Percentiles rank a stretch among this genome's conserved stretches.
Conservation (phyloP, 1,140 invertebrate genomes). For the Drosophila kikkawai region DNA sequence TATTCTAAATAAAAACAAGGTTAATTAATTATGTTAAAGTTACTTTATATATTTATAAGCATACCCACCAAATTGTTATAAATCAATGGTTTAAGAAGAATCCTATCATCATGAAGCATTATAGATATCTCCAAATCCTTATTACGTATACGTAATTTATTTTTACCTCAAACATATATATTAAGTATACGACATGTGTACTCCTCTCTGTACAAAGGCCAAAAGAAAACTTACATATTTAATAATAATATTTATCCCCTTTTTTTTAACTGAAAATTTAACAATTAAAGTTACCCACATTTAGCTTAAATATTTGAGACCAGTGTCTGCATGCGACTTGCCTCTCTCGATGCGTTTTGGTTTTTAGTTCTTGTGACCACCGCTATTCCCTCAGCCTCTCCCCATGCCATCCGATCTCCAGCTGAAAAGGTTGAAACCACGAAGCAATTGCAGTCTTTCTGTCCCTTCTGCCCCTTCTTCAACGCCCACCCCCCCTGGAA, state of each 20-base stretch:
- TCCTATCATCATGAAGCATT: too few relatives aligned
- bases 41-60: too few relatives aligned
- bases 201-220: too few relatives aligned
- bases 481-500: not conserved
- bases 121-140: too few relatives aligned
- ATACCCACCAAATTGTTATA: too few relatives aligned
- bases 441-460: slow-evolving; percentile 71
- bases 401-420: slow-evolving; percentile 13
- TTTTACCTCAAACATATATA: not conserved
- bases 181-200: slow-evolving; percentile 13
- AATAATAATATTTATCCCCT: not conserved
- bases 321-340: slow-evolving; percentile 15
- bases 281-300: not conserved
- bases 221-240: not conserved
- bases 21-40: too few relatives aligned
- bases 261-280: not conserved
- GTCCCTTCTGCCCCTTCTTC: slow-evolving; percentile 2
- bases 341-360: slow-evolving; percentile 56
- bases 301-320: not conserved
- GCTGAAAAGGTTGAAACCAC: slow-evolving; percentile 73
- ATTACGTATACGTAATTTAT: not conserved
- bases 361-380: slow-evolving; percentile 69
- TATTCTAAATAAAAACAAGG: too few relatives aligned
- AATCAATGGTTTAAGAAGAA: too few relatives aligned
- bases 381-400: slow-evolving; percentile 10